phyloP scores from a whole-genome alignment of 2,888 invertebrate species.

The Abrostola triplasia region DNA sequence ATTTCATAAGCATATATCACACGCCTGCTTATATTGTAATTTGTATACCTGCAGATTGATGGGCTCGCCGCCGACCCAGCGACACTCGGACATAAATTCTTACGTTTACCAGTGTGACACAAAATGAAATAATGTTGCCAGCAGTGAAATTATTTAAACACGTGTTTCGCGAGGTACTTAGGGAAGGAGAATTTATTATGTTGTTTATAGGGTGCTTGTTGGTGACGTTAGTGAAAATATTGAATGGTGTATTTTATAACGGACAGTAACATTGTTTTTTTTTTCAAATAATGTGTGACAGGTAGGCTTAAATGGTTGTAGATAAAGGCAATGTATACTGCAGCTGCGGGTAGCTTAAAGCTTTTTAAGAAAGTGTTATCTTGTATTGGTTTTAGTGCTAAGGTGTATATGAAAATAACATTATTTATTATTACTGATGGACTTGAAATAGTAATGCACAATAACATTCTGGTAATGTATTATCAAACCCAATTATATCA shows the following conservation, averaged over 20 bases:
- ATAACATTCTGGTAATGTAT: too few relatives aligned
- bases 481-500: too few relatives aligned
- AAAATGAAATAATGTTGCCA: conserved; percentile 65
- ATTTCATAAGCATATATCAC: conserved; percentile 43
- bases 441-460: too few relatives aligned
- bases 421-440: too few relatives aligned
- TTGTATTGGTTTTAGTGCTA: background rate
- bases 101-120: conserved; percentile 70
- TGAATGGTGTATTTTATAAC: too few relatives aligned
- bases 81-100: conserved; percentile 77
- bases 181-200: conserved; percentile 47
- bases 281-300: too few relatives aligned
- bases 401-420: background rate
- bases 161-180: conserved; percentile 56
- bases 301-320: background rate
- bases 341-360: background rate
- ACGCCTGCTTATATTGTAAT: conserved; percentile 64
- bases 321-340: background rate
- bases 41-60: conserved; percentile 67
- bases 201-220: conserved; percentile 13
- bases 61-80: conserved; percentile 63
- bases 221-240: background rate
- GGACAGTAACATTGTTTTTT: too few relatives aligned
- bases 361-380: background rate
- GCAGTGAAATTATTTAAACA: conserved; percentile 74